Evolutionary conservation across 2,113 vertebrate species (phyloP).

Genomic region (Lynx canadensis): DNA sequence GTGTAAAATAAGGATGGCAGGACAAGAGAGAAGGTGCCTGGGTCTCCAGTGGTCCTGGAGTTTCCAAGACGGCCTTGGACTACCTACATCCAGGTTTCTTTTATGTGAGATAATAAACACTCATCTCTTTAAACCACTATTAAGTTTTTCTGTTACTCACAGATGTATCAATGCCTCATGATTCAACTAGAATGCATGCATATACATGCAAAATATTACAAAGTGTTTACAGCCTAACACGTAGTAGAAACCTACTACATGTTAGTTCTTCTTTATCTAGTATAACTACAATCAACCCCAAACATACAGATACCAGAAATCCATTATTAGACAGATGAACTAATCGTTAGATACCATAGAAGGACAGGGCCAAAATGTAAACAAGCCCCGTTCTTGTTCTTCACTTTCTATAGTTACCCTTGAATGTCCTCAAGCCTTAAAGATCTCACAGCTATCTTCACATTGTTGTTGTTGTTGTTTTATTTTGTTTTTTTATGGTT

Average conservation of each 20-base stretch:
- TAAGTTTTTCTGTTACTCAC: constrained; percentile 5
- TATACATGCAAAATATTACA: background rate
- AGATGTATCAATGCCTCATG: background rate
- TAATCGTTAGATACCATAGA: background rate
- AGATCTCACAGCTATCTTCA: background rate
- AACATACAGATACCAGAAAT: background rate
- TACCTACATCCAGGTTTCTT: background rate
- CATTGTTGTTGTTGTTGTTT: background rate
- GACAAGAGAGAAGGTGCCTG: background rate
- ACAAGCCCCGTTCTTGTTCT: background rate
- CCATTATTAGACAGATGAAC: background rate
- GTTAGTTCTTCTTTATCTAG: background rate
- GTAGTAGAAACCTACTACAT: background rate
- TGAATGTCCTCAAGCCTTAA: background rate
- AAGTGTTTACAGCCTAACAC: background rate
- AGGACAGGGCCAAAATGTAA: background rate
- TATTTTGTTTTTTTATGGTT: background rate
- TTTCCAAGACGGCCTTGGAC: background rate
- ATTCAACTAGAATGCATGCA: background rate
- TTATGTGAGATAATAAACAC: background rate
- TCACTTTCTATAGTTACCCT: background rate
- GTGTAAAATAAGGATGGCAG: background rate
- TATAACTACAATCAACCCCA: background rate
- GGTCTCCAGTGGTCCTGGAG: background rate
- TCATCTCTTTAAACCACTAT: background rate